A percentile compares a stretch with the other conserved stretches of the same genome.
phyloP scores from a whole-genome alignment of 92 coral and sea anemone genomes.

The Plumapathes pennacea region DNA sequence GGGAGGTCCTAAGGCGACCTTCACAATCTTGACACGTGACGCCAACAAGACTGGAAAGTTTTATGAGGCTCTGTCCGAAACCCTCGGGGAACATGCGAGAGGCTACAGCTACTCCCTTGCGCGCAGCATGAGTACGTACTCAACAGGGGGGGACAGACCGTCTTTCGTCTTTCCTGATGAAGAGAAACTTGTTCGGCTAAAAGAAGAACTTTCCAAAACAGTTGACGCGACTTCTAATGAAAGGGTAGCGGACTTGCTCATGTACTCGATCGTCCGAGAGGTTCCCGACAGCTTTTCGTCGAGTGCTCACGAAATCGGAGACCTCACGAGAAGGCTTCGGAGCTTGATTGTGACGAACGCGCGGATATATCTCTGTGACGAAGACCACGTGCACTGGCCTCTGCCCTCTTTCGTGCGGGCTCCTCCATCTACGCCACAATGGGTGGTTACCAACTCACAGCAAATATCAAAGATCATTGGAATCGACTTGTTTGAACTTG shows the following conservation, averaged over 20 bases:
- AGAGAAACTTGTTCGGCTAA: conserved; percentile 54
- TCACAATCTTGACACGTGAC: conserved; percentile 91
- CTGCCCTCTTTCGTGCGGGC: conserved; percentile 90
- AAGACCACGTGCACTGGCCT: conserved; percentile 99
- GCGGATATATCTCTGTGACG: conserved; percentile 86
- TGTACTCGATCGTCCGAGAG: conserved; percentile 91
- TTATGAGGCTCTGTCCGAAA: conserved; percentile 54
- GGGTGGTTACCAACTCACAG: conserved; percentile 93
- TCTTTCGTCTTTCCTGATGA: conserved; percentile 75
- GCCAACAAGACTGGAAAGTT: conserved; percentile 83
- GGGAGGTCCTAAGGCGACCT: conserved; percentile 89
- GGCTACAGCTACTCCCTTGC: conserved; percentile 43
- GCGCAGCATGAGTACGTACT: conserved; percentile 61
- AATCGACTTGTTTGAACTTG: conserved; percentile 81
- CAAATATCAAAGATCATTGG: conserved; percentile 77
- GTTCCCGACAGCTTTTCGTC: conserved; percentile 50
- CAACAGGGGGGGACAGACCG: conserved; percentile 38
- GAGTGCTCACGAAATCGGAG: conserved; percentile 51
- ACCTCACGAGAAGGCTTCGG: conserved; percentile 80
- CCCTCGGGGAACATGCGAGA: conserved; percentile 61
- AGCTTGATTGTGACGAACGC: conserved; percentile 84
- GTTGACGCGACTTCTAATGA: conserved; percentile 23
- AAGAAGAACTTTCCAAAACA: conserved; percentile 47
- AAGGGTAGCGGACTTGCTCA: conserved; percentile 63
- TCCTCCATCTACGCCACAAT: conserved; percentile 94